Conservation (phyloP, 2,113 vertebrate species). For the Cnemophilus loriae region DNA sequence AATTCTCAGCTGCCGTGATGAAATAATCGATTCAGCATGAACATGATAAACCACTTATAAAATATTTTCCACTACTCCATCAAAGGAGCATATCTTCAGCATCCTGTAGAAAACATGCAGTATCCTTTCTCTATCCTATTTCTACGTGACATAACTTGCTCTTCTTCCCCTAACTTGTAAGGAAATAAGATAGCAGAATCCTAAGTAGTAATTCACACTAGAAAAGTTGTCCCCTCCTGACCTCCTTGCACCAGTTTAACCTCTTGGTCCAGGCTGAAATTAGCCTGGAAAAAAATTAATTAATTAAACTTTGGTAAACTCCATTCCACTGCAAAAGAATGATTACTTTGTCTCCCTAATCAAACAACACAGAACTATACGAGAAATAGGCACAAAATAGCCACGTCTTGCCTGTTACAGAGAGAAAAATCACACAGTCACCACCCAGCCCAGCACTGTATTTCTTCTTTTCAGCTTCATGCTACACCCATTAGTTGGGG, state of each 20-base stretch:
- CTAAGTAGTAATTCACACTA: neutral
- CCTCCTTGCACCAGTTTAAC: neutral
- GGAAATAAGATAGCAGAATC: neutral
- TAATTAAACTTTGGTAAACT: neutral
- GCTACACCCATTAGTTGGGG: accelerated
- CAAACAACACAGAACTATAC: neutral
- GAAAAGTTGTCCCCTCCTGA: neutral
- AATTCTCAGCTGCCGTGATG: neutral
- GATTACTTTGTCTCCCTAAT: neutral
- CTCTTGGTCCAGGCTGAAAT: neutral
- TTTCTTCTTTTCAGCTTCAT: neutral
- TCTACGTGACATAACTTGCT: neutral
- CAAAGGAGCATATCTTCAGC: neutral
- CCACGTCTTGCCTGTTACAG: accelerated
- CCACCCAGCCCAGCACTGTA: neutral
- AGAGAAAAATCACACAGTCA: neutral
- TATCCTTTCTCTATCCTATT: neutral
- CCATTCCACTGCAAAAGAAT: neutral
- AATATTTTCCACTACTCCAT: neutral
- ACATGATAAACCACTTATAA: neutral
- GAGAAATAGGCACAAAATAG: neutral
- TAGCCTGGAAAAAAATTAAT: too few relatives aligned
- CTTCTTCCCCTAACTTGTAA: neutral
- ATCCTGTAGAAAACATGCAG: neutral
- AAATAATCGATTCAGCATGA: neutral